Base-by-base conservation (phyloP, 2,888 invertebrate genomes). In the Synanthedon vespiformis region DNA sequence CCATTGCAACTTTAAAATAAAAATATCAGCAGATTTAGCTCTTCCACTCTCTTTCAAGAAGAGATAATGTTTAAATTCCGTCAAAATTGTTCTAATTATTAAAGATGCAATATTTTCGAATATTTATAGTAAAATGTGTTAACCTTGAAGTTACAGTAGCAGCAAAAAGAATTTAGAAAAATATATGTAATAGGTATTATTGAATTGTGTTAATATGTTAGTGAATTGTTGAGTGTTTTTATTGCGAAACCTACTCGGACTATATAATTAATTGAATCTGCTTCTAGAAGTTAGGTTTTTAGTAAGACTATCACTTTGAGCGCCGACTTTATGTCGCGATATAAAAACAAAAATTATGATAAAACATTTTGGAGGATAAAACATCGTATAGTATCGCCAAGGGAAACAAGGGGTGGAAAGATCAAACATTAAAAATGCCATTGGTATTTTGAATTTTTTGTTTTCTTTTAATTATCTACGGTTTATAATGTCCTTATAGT, bases 401-500 rank as follows among this genome's bases (percentile, higher is more conserved):
- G 61, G 80, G 74, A 61, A 56, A 55, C 2, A 56, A n/a, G n/a
- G 67, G 70, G 64, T 65, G 65, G 61, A 63, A 66, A 67, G 34
- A 34, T 34, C 63, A 62, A 77, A 68, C 77, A 87, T 85, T 86
- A 84, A 88, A 88, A 88, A 86, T 86, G 84, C 85, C 78, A 82
- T 72, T 77, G 53, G 58, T 83, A 80, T 85, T 85, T 88, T 87
- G 77, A 87, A 86, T 81, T 80, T 87, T 88, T 88, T 83, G 86
- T 86, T 87, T 87, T 85, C 87, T 88, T 88, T 88, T 88, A 87
- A 87, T 88, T 88, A 88, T 88, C 88, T 88, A 88, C 88, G 88
- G 81, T 88, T 87, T 84, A 88, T 88, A 88, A 88, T 88, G 88
- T 88, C 83, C 88, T 88, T 88, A 88, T 80, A 87, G 87, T 88